Evolutionary conservation across 64 coral and sea anemone species (phyloP), one percentile per base, ranked within the genome.

Genomic region (Trachythela sp.): DNA sequence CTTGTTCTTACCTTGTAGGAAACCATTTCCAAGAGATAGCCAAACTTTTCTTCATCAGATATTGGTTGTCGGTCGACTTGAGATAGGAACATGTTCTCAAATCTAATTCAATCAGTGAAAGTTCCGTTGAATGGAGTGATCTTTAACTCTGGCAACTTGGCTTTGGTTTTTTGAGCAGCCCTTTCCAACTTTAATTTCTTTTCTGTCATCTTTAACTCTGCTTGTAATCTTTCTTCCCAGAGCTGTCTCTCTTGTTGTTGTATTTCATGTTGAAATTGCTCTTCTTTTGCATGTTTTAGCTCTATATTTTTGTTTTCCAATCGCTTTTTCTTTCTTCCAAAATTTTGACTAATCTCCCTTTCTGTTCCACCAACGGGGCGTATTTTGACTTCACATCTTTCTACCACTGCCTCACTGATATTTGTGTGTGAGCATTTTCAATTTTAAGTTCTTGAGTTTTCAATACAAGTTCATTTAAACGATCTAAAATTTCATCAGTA

Each of bases 11-110:
- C 71, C 8, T 77, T 35, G 71, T 35, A 6, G 71, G 30, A 24
- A 14, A 77, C 71, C 29, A 77, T 24, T 35, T 24, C 13, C 4
- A 77, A 17, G 6, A 35, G 31, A 13, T 34, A 38, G 8, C 71
- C 71, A 27, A 77, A 77, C 31, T 77, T 77, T 34, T 77, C 71
- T n/a, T 32, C 71, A 17, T 38, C 29, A 4, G 71, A 77, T 34
- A 77, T 77, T 2, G 71, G 36, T 38, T 77, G 20, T 35, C 8
- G 9, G 31, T 77, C 27, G 4, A 77, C 31, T 35, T 77, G 71
- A 38, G 71, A 6, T 18, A 77, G 17, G 31, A 77, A 77, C 71
- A 77, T 77, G 71, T 77, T 77, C 36, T 77, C 71, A 77, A 77
- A 77, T 18, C 24, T 14, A 2, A 77, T 17, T n/a, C 71, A 77